Base-by-base conservation (phyloP, 2,888 invertebrate genomes). In the Subacronicta megacephala region DNA sequence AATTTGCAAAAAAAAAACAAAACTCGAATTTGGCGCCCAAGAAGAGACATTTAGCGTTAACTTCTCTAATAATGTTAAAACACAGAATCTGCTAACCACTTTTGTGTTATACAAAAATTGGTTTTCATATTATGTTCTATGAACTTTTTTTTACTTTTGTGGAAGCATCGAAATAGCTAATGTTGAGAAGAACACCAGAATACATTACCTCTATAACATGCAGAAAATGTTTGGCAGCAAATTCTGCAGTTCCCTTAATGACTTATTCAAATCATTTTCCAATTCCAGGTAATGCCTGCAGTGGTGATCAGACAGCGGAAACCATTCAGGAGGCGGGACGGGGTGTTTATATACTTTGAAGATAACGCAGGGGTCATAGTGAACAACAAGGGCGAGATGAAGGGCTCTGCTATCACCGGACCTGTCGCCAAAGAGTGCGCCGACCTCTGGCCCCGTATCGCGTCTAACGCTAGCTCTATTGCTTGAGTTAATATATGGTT, bases 381-480 rank as follows among this genome's bases (percentile, higher is more conserved):
- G 52, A 99, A 99, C 93, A 99, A 99, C 92, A 99, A 99, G 94
- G 99, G 99, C 65, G 99, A 99, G 95, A 99, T 99, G 99, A 99
- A 99, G 94, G 99, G 99, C 61, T 99, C 99, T 15, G 99, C 99
- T 64, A 99, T 99, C 88, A 99, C 99, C 45, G 99, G 99, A 74
- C 99, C 99, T 51, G 99, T 99, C 26, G 99, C 99, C 23, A 99
- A 99, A 94, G 99, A 99, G 95, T 99, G 99, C 94, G 99, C 99
- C 52, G 99, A 99, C 93, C 95, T 99, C 76, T 99, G 99, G 99
- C 99, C 99, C 75, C 98, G 99, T 96, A 99, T 99, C 90, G 99
- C 99, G 57, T 99, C 99, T 51, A 99, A 99, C 93, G 99, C 99
- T 63, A 98, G 99, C 95, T 99, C 99, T 87, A 99, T 99, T 95